phyloP scores from a whole-genome alignment of 2,797 vertebrate species.

The Artibeus jamaicensis region DNA sequence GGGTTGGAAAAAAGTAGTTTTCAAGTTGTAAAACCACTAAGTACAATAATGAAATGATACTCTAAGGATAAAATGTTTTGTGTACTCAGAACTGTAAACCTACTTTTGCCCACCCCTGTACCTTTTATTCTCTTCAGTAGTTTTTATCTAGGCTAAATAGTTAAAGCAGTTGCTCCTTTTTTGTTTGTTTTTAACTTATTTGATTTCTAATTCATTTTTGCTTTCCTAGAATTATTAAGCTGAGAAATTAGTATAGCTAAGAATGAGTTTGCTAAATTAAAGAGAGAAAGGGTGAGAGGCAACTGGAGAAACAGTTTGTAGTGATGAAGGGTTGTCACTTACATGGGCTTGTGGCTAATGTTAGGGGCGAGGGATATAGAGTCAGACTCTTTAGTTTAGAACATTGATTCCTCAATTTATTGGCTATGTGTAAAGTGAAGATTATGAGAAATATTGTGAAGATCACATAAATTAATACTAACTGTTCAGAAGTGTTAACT shows the following conservation, averaged over 20 bases:
- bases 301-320: conserved; percentile 9
- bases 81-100: not conserved
- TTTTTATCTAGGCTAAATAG: not conserved
- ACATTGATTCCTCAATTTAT: not conserved
- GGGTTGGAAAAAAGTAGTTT: not conserved
- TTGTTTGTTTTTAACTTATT: not conserved
- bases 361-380: not conserved
- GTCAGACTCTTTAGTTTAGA: not conserved
- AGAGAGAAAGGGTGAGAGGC: not conserved
- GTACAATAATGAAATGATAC: not conserved
- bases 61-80: not conserved
- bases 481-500: not conserved
- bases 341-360: not conserved
- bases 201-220: not conserved
- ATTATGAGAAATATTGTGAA: not conserved
- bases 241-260: not conserved
- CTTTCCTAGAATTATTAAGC: conserved; percentile 19
- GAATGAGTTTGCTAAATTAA: not conserved
- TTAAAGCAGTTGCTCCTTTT: not conserved
- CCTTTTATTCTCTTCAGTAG: not conserved
- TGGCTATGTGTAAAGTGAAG: not conserved
- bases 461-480: not conserved
- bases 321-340: not conserved
- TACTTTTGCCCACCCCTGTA: not conserved
- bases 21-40: not conserved